phyloP scores from a whole-genome alignment of 2,888 invertebrate species.

The Drosophila basisetae region DNA sequence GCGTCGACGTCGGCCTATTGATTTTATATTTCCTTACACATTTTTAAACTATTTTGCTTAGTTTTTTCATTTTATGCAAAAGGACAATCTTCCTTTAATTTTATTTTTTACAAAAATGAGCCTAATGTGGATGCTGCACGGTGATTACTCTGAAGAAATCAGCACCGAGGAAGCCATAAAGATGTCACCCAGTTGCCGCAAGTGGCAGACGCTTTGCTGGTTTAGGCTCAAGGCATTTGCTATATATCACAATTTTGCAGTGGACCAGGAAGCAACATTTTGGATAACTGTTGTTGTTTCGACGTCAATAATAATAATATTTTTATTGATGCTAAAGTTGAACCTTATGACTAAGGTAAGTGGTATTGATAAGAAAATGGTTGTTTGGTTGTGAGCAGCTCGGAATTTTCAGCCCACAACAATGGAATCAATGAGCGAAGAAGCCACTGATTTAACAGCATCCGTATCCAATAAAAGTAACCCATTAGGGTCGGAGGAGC shows the following conservation, averaged over 20 bases:
- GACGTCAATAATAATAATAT: rapidly evolving
- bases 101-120: not conserved
- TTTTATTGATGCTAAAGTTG: not conserved
- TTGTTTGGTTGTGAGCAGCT: not conserved
- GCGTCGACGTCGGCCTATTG: not conserved
- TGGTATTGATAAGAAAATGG: not conserved
- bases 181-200: not conserved
- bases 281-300: too few species aligned
- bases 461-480: not conserved
- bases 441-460: not conserved
- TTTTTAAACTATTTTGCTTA: not conserved
- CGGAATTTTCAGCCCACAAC: not conserved
- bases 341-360: not conserved
- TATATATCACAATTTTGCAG: not conserved
- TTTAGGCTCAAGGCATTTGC: not conserved
- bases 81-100: not conserved
- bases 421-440: not conserved
- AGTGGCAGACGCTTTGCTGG: not conserved
- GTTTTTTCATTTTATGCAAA: not conserved
- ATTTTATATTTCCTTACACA: not conserved
- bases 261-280: not conserved
- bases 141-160: not conserved
- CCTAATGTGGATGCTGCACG: too few species aligned
- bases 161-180: not conserved
- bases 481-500: not conserved